Percentiles rank a stretch among this genome's conserved stretches.
Evolutionary conservation across 53 echinoderm and acorn worm species (phyloP).

Genomic region (Mesocentrotus franciscanus): DNA sequence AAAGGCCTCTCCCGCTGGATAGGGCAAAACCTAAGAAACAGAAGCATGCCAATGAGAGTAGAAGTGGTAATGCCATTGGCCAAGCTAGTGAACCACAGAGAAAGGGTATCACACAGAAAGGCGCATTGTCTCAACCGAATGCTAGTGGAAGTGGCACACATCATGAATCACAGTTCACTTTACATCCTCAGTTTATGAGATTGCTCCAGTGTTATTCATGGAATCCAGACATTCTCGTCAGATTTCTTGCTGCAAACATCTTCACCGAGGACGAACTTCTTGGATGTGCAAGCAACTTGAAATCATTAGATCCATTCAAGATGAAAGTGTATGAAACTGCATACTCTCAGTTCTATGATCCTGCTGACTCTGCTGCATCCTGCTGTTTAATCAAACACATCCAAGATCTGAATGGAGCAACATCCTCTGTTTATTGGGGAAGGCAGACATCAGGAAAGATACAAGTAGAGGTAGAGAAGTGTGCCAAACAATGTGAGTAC

Average conservation of each 20-base stretch:
- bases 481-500: constrained; percentile 30
- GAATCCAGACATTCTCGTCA: constrained; percentile 17
- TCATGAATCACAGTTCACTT: neutral
- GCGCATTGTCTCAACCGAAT: neutral
- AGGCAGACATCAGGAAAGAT: neutral
- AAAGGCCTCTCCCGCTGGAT: neutral
- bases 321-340: constrained; percentile 26
- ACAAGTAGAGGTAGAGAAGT: neutral
- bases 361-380: neutral
- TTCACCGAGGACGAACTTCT: constrained; percentile 46
- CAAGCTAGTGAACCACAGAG: neutral
- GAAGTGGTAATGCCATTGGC: neutral
- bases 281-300: neutral
- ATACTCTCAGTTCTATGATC: constrained; percentile 6
- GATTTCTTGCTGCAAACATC: constrained; percentile 6
- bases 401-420: neutral
- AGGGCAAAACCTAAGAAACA: neutral
- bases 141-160: neutral
- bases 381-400: neutral
- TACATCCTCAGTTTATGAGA: constrained; percentile 33
- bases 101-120: neutral
- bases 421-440: neutral
- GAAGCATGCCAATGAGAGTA: neutral
- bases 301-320: neutral
- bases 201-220: constrained; percentile 53